Conservation (phyloP, 2,113 vertebrate genomes). For the Neodon shergylaensis region DNA sequence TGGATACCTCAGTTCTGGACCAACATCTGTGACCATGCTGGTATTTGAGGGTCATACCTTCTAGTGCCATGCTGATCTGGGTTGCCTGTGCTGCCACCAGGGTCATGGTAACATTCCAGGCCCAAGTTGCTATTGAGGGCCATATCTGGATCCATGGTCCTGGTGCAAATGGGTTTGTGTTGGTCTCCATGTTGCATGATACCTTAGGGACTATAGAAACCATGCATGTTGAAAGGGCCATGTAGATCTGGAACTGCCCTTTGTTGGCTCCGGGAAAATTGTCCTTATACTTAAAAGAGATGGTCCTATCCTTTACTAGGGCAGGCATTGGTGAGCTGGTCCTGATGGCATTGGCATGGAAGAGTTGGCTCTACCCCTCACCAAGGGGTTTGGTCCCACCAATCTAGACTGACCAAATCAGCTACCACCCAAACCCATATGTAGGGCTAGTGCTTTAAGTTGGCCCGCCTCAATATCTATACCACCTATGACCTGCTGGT, state of each 20-base stretch:
- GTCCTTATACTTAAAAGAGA: rapidly evolving
- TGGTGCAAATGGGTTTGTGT: not conserved
- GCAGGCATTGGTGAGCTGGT: rapidly evolving
- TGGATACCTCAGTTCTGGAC: no score
- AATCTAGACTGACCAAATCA: not conserved
- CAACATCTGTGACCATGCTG: no score
- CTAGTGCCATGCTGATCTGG: not conserved
- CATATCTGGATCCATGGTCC: not conserved
- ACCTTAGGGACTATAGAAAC: not conserved
- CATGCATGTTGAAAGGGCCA: not conserved
- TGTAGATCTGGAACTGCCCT: not conserved
- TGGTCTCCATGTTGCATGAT: not conserved
- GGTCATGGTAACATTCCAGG: not conserved
- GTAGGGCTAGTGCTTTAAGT: not conserved
- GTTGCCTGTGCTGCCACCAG: not conserved
- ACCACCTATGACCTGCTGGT: not conserved
- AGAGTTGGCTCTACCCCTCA: rapidly evolving
- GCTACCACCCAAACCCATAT: not conserved
- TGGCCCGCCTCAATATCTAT: not conserved
- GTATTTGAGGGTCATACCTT: not conserved
- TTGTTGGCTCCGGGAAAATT: not conserved
- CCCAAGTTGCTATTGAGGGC: not conserved
- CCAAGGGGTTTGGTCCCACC: not conserved
- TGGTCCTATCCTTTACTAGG: rapidly evolving
- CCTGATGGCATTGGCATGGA: not conserved